Evolutionary conservation across 2,113 vertebrate genomes (phyloP).

Genomic region (Aptenodytes patagonicus): DNA sequence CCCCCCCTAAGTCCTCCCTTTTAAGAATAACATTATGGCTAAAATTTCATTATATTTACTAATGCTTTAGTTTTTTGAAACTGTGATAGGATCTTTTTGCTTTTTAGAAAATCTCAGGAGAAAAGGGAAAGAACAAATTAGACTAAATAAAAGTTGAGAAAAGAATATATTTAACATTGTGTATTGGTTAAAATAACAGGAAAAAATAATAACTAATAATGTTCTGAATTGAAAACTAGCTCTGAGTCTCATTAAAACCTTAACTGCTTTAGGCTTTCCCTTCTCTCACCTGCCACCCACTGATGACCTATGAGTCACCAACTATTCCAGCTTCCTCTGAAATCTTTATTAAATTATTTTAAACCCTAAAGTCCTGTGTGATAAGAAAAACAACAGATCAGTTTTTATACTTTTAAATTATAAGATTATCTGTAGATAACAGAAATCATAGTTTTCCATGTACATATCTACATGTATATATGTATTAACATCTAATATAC

Average conservation of each 20-base stretch:
- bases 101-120: slow-evolving; percentile 10
- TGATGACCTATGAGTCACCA: slow-evolving; percentile 95
- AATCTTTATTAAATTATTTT: slow-evolving; percentile 92
- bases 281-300: slow-evolving; percentile 92
- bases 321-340: slow-evolving; percentile 84
- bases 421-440: not conserved
- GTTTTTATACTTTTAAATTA: slow-evolving; percentile 61
- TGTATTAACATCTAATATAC: not conserved
- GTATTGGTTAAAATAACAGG: slow-evolving; percentile 75
- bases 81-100: not conserved
- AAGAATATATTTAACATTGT: slow-evolving; percentile 5
- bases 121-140: slow-evolving; percentile 11
- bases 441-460: not conserved
- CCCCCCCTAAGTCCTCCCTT: not conserved
- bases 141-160: not conserved
- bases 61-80: not conserved
- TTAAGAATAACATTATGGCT: not conserved
- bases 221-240: slow-evolving; percentile 77
- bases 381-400: slow-evolving; percentile 72
- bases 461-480: not conserved
- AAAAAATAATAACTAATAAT: slow-evolving; percentile 71
- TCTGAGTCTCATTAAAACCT: slow-evolving; percentile 83
- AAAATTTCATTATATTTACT: not conserved
- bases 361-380: slow-evolving; percentile 76
- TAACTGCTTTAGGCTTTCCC: slow-evolving; percentile 84